These are phyloP conservation scores for Arctopsyche grandis DNA, from an alignment of 1,140 invertebrate genomes.

Conservation along the genomic window DNA sequence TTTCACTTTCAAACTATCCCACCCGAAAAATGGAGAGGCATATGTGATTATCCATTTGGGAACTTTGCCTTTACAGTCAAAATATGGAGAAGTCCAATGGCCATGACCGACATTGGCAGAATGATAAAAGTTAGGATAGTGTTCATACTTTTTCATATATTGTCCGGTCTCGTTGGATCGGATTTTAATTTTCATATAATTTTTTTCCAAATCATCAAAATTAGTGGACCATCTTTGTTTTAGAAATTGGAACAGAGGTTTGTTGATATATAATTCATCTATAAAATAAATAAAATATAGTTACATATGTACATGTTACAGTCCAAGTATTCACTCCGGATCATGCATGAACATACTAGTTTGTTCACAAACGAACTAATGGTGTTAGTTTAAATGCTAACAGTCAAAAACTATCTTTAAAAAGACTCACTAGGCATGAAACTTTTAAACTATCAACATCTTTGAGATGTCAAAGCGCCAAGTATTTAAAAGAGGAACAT, in stretches of 20 bases:
- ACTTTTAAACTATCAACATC: no score
- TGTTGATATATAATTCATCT: slow-evolving; percentile 85
- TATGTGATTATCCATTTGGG: slow-evolving; percentile 97
- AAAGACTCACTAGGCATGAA: no score
- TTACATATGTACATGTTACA: no score
- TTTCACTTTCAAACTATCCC: slow-evolving; percentile 90
- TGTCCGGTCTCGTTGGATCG: slow-evolving; percentile 88
- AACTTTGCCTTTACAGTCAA: slow-evolving; percentile 91
- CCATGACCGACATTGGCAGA: slow-evolving; percentile 89
- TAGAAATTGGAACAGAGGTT: slow-evolving; percentile 86
- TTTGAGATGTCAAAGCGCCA: no score
- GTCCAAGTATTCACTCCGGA: no score
- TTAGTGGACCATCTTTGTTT: slow-evolving; percentile 95
- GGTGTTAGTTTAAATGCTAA: no score
- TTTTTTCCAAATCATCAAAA: slow-evolving; percentile 91
- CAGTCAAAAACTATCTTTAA: no score
- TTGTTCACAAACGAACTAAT: no score
- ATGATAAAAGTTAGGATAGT: slow-evolving; percentile 90
- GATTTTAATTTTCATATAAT: slow-evolving; percentile 91
- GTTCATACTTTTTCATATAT: slow-evolving; percentile 85
- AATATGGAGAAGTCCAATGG: slow-evolving; percentile 93
- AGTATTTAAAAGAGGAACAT: no score
- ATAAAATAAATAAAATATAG: slow-evolving; percentile 55
- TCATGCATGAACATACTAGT: no score
- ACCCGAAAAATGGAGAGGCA: slow-evolving; percentile 96